Evolutionary conservation across 2,888 invertebrate genomes (phyloP), one percentile per base, ranked within the genome.

Genomic region (Melanargia galathea): DNA sequence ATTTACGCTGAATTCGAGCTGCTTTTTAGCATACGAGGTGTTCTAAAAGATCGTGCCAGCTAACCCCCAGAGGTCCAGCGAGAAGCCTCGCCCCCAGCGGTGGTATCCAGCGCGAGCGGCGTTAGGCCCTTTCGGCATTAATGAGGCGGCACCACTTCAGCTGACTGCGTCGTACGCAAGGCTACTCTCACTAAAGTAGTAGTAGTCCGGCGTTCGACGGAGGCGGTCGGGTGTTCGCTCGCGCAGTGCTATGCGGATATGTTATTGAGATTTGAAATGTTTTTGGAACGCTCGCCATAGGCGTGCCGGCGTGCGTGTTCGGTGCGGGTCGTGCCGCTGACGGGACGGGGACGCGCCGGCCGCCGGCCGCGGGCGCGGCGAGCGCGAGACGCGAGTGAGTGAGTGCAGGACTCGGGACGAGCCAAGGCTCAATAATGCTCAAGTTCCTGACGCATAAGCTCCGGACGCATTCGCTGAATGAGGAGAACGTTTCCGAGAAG

Each of bases 361-460:
- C 62, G 67, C 66, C 73, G 67, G 67, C 69, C 64, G 55, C 68
- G 71, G 62, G 68, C 26, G 26, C 26, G 30, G 30, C 8, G 30
- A 6, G 65, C 71, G 73, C 71, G 70, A 30, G 70, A 72, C 74
- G 76, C 73, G 66, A 71, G 76, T 76, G 75, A 73, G 77, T 75
- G 76, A 74, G 78, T 68, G 73, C 74, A 70, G 82, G 86, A 86
- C 83, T 74, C 83, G 80, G 80, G 76, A 81, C 83, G 87, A 81
- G 84, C 83, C 84, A 89, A 82, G 84, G 82, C 82, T 82, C 92
- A 93, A 95, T 94, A 93, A 96, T 96, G 96, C 95, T 96, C 92
- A 96, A 95, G 92, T 96, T 95, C 92, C 93, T 96, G 84, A 96
- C 96, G 79, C 95, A 96, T 92, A 96, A 96, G 93, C 93, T 96